Percentiles rank a stretch among this genome's conserved stretches.
Evolutionary conservation across 1,140 invertebrate species (phyloP).

Genomic region (Eurosta solidaginis): DNA sequence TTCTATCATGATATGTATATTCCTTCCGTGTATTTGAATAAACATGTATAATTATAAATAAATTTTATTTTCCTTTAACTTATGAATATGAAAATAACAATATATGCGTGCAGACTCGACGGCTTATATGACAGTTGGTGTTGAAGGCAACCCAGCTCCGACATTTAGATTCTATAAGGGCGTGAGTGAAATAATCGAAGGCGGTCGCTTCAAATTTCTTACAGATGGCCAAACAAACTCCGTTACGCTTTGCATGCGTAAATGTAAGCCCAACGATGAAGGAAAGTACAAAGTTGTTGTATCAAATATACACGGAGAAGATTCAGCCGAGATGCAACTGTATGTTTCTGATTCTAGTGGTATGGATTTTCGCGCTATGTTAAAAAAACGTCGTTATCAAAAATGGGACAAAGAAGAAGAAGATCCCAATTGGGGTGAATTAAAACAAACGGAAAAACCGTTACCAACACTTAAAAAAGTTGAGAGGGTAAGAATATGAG

Average conservation of each 20-base stretch:
- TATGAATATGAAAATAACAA: not conserved
- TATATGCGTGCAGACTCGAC: constrained; percentile 79
- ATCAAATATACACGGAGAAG: constrained; percentile 91
- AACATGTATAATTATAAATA: not conserved
- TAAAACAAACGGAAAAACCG: constrained; percentile 90
- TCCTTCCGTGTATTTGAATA: too few relatives aligned
- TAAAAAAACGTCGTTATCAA: constrained; percentile 95
- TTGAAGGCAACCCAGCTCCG: constrained; percentile 90
- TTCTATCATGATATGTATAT: too few relatives aligned
- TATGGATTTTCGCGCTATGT: constrained; percentile 97
- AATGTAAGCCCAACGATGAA: constrained; percentile 96
- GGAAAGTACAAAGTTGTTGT: constrained; percentile 93
- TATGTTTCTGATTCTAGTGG: constrained; percentile 96
- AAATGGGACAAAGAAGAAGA: constrained; percentile 90
- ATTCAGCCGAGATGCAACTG: constrained; percentile 91
- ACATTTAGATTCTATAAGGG: constrained; percentile 97
- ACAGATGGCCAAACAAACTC: constrained; percentile 88
- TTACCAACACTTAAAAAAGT: constrained; percentile 86
- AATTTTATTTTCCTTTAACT: not conserved
- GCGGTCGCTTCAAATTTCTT: constrained; percentile 88
- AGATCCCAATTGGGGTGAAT: constrained; percentile 88
- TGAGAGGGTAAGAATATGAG: constrained; percentile 75
- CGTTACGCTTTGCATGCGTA: constrained; percentile 92
- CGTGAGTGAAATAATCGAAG: constrained; percentile 87
- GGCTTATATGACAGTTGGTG: constrained; percentile 83